Conservation (phyloP, 92 coral and sea anemone species). For the Epizoanthus ramosus region DNA sequence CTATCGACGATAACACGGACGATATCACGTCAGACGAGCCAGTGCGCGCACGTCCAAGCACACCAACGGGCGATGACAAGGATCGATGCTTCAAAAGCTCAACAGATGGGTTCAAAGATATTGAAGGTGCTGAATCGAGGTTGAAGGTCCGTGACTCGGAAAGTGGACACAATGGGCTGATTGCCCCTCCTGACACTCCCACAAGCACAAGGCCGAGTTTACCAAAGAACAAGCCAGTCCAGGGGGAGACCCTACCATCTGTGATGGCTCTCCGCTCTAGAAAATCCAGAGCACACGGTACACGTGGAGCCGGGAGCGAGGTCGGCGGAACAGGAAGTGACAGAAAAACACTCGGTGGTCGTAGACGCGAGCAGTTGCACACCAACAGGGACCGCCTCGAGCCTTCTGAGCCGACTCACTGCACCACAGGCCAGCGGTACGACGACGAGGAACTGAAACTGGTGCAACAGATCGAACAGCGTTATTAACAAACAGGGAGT, state of each 20-base stretch:
- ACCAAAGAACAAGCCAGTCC: not conserved
- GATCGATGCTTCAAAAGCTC: not conserved
- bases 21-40: not conserved
- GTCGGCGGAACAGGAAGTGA: not conserved
- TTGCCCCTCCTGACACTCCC: conserved; percentile 11
- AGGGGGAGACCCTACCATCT: conserved; percentile 2
- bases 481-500: not conserved
- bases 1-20: not conserved
- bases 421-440: not conserved
- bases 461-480: conserved; percentile 5
- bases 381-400: too few species aligned
- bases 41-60: not conserved
- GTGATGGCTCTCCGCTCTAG: not conserved
- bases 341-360: too few species aligned
- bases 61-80: not conserved
- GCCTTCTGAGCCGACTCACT: too few species aligned
- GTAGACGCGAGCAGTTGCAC: too few species aligned
- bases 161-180: not conserved
- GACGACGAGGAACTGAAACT: conserved; percentile 2
- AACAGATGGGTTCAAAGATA: not conserved
- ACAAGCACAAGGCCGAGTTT: not conserved
- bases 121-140: not conserved
- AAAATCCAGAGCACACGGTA: not conserved
- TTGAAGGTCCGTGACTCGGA: conserved; percentile 8
- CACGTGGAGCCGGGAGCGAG: not conserved